These are phyloP conservation scores for Megalops cyprinoides DNA, from an alignment of 2,797 vertebrate genomes.

Conservation along the genomic window DNA sequence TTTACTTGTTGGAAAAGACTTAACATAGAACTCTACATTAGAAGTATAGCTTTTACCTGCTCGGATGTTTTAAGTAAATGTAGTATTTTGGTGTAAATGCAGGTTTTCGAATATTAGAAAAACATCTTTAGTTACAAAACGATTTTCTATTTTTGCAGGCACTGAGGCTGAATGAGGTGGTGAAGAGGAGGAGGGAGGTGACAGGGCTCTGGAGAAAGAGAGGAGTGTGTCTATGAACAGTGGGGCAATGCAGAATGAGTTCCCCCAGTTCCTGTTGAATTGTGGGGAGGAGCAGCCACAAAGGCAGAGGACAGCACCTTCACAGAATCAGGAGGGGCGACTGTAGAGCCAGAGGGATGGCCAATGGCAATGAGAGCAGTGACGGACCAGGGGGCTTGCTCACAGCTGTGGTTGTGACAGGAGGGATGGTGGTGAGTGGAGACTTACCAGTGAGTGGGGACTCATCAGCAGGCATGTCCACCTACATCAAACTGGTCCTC, in stretches of 20 bases:
- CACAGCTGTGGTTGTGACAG: constrained; percentile 49
- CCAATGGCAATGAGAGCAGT: constrained; percentile 71
- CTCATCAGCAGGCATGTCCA: constrained; percentile 75
- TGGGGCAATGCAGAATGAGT: constrained; percentile 69
- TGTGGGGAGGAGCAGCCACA: constrained; percentile 65
- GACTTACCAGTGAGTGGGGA: constrained; percentile 66
- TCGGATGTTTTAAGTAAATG: no score
- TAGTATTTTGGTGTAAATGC: no score
- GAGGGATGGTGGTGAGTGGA: constrained; percentile 55
- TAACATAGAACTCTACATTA: no score
- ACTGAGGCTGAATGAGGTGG: constrained; percentile 37
- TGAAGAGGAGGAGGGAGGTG: constrained; percentile 34
- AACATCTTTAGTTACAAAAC: background rate
- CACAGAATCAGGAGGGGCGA: constrained; percentile 58
- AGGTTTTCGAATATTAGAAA: no score
- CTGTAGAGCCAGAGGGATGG: constrained; percentile 61
- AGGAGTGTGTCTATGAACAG: constrained; percentile 52
- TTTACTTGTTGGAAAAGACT: no score
- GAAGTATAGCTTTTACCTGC: no score
- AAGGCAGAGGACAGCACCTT: constrained; percentile 62
- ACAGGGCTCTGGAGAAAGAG: constrained; percentile 38
- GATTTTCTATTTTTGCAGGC: constrained; percentile 55
- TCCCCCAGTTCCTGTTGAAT: constrained; percentile 63
- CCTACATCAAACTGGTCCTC: constrained; percentile 85
- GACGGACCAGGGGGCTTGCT: constrained; percentile 67